These are phyloP conservation scores for Argyra leucocephala DNA, from an alignment of 2,888 invertebrate species.

Conservation along the genomic window DNA sequence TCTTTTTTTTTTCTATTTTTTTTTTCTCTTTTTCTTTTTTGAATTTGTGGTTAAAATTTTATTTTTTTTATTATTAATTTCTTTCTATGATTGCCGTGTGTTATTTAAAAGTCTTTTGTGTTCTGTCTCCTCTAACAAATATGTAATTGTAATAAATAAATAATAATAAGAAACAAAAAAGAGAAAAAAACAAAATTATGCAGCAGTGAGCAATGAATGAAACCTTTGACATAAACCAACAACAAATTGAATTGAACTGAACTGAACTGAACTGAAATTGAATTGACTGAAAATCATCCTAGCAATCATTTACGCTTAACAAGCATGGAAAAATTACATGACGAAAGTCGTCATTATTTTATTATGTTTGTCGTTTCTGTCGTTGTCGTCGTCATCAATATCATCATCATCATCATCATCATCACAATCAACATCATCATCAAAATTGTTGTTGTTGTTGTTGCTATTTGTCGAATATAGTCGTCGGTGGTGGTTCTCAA, in stretches of 20 bases:
- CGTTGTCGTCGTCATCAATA: too few species aligned
- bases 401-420: too few species aligned
- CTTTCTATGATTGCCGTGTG: not conserved
- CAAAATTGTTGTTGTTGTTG: too few species aligned
- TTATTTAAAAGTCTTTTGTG: not conserved
- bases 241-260: not conserved
- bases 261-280: conserved; percentile 6
- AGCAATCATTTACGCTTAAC: conserved; percentile 4
- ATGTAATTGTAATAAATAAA: not conserved
- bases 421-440: too few species aligned
- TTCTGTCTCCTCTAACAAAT: not conserved
- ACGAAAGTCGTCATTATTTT: too few species aligned
- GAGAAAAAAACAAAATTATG: not conserved
- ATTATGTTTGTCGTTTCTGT: too few species aligned
- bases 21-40: not conserved
- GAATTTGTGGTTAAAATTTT: not conserved
- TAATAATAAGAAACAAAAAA: too few species aligned
- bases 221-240: not conserved
- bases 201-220: not conserved
- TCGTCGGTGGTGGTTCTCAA: not conserved
- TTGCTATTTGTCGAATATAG: too few species aligned
- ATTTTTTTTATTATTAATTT: not conserved
- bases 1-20: not conserved
- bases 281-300: not conserved
- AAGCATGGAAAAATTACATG: not conserved